A percentile compares a stretch with the other conserved stretches of the same genome.
phyloP scores from a whole-genome alignment of 2,113 vertebrate genomes.

The Leucoraja erinaceus region DNA sequence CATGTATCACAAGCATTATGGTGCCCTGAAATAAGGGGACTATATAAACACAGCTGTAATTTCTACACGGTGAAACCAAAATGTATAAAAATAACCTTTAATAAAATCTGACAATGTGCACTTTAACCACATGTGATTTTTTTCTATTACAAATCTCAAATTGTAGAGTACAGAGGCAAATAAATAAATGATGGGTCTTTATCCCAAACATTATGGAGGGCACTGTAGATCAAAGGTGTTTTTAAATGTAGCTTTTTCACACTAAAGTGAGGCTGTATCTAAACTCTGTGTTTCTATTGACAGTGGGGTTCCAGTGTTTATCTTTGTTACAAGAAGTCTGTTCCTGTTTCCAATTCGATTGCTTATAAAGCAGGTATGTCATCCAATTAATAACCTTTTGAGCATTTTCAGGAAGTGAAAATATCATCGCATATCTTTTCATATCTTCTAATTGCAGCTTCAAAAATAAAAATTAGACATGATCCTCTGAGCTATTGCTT shows the following conservation, averaged over 20 bases:
- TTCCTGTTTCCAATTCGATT: slow-evolving; percentile 88
- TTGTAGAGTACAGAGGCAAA: too few species aligned
- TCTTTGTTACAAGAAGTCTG: slow-evolving; percentile 96
- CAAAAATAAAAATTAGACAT: neutral
- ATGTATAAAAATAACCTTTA: too few species aligned
- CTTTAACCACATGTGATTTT: too few species aligned
- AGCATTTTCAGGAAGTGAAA: neutral
- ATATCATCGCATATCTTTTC: neutral
- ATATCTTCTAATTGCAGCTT: neutral
- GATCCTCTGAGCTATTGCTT: too few species aligned
- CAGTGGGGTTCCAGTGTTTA: slow-evolving; percentile 97
- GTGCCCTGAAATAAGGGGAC: too few species aligned
- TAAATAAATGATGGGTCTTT: too few species aligned
- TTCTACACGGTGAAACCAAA: too few species aligned
- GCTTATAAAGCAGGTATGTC: slow-evolving; percentile 93
- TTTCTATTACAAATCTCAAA: too few species aligned
- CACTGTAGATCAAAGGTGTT: neutral
- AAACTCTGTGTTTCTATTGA: slow-evolving; percentile 43
- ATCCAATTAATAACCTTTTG: neutral
- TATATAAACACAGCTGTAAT: too few species aligned
- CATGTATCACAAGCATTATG: too few species aligned
- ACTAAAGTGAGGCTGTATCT: neutral
- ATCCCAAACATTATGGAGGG: too few species aligned
- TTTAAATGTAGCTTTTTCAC: neutral
- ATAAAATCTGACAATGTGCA: too few species aligned